Evolutionary conservation across 2,888 invertebrate genomes (phyloP), one percentile per base, ranked within the genome.

Genomic region (Phania funesta): DNA sequence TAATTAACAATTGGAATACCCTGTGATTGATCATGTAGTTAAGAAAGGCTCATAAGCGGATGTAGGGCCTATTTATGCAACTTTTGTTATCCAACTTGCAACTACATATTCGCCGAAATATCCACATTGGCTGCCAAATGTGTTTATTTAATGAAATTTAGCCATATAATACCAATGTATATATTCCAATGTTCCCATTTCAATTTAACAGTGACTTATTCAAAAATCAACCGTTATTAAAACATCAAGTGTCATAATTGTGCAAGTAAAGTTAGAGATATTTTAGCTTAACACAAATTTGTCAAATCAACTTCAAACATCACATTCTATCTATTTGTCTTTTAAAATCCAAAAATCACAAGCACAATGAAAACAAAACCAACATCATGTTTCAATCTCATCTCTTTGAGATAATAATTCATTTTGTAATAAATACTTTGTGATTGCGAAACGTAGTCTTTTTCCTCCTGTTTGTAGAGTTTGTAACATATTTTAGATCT

Each of bases 341-440:
- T 73, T 62, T 29, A 62, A 44, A 62, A 44, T 13, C 18, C 54
- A 32, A 26, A 62, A 52, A 24, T 24, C 32, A 35, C 29, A 44
- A 1, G 4, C 24, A 3, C 18, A 22, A 26, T 22, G 22, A 6
- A 24, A n/a, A 41, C 20, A 13, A 32, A 20, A 22, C 22, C 46
- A 35, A 58, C 48, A 46, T 32, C n/a, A n/a, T n/a, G n/a, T 44
- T 74, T n/a, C 32, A 24, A 74, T 54, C 54, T 54, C 52, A 64
- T 74, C 64, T 74, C n/a, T 65, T 56, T n/a, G 24, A 74, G 74
- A 74, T 74, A 65, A 74, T 65, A 65, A 74, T 64, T 64, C 46
- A 74, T 74, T 46, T 74, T 65, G 54, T 65, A 74, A 74, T 65
- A 46, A 65, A 65, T 54, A 74, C 54, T 74, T 74, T 74, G 22